Conservation (phyloP, 2,888 invertebrate species). For the Oscheius myriophilus region DNA sequence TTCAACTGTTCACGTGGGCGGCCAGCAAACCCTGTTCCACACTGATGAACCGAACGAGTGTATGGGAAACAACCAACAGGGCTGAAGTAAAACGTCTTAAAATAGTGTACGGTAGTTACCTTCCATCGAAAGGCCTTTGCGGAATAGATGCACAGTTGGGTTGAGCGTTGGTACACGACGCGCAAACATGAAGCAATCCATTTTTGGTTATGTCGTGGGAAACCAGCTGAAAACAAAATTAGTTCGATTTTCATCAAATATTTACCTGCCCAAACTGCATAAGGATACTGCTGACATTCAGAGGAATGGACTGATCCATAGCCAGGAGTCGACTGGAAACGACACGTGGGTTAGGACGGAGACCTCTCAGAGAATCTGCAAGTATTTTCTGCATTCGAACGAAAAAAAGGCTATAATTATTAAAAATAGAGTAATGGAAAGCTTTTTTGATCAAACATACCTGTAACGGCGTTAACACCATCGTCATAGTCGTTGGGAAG, state of each 20-base stretch:
- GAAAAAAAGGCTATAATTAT: too few species aligned
- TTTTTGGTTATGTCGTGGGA: constrained; percentile 65
- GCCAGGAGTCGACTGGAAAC: constrained; percentile 65
- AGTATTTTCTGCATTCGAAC: too few species aligned
- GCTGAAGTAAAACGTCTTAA: background rate
- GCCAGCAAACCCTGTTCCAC: constrained; percentile 89
- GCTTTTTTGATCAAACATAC: too few species aligned
- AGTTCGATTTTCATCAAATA: background rate
- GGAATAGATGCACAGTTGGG: constrained; percentile 24
- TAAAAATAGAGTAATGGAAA: too few species aligned
- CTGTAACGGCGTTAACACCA: constrained; percentile 60
- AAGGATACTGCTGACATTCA: constrained; percentile 52
- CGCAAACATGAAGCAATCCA: constrained; percentile 1
- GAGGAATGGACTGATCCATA: constrained; percentile 48
- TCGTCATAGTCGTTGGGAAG: constrained; percentile 66
- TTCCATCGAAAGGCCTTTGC: constrained; percentile 2
- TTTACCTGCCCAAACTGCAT: constrained; percentile 54
- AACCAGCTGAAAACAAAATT: constrained; percentile 54
- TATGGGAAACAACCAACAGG: constrained; percentile 53
- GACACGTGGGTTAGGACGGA: constrained; percentile 66
- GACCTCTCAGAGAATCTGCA: constrained; percentile 39
- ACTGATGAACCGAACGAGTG: constrained; percentile 86
- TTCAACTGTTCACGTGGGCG: constrained; percentile 86
- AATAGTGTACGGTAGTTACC: background rate
- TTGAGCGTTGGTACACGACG: constrained; percentile 36